A percentile compares a stretch with the other conserved stretches of the same genome.
Evolutionary conservation across 1,140 invertebrate genomes (phyloP).

Genomic region (Schmidtea mediterranea): DNA sequence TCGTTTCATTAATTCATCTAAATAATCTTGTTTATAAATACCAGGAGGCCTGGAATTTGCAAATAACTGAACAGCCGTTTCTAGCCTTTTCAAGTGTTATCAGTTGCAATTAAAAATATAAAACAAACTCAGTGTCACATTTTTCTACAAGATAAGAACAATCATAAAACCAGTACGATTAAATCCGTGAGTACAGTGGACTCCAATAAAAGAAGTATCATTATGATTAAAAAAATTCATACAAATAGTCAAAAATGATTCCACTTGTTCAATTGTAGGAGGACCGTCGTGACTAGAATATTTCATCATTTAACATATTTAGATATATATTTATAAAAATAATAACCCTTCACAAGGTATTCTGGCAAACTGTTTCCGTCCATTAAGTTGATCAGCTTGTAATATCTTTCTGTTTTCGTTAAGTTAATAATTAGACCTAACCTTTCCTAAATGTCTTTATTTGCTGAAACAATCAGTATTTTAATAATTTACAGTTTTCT

Average conservation of each 20-base stretch:
- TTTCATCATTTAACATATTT: conserved; percentile 5
- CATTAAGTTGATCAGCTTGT: conserved; percentile 49
- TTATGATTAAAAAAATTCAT: conserved; percentile 44
- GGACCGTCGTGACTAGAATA: conserved; percentile 18
- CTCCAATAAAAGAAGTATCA: conserved; percentile 41
- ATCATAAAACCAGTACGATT: conserved; percentile 85
- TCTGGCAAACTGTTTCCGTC: conserved; percentile 6
- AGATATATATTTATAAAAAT: conserved; percentile 28
- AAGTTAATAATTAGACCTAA: conserved; percentile 81
- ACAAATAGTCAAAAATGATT: conserved; percentile 47
- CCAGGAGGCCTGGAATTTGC: conserved; percentile 34
- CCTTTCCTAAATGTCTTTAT: conserved; percentile 32
- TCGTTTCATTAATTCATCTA: conserved; percentile 33
- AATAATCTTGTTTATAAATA: conserved; percentile 42
- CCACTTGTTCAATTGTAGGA: conserved; percentile 41
- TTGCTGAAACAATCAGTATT: too few species aligned
- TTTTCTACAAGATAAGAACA: conserved; percentile 59
- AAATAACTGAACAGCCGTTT: conserved; percentile 50
- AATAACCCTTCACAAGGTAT: neutral
- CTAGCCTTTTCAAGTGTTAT: conserved; percentile 32
- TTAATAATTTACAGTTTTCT: neutral
- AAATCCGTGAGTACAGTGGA: conserved; percentile 97
- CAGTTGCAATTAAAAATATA: neutral
- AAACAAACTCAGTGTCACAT: conserved; percentile 28
- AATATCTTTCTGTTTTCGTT: conserved; percentile 75